Base-by-base conservation (phyloP, 2,888 invertebrate genomes). In the Sinodicranocentrus sp. region DNA sequence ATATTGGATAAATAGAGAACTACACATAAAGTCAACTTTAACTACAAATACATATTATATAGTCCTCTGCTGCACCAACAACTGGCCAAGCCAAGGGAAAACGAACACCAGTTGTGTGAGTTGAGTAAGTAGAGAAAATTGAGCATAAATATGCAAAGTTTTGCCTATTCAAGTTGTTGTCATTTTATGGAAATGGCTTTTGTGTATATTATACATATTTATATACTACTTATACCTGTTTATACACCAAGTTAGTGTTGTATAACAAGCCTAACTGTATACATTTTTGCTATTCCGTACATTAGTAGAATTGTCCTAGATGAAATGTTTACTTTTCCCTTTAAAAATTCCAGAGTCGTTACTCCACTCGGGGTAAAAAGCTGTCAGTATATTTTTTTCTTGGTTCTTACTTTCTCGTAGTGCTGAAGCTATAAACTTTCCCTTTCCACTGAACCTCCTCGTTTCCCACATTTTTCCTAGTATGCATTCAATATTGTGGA, bases 81-180 rank as follows among this genome's bases (percentile, higher is more conserved):
- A 39, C 13, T 13, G 39, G 5, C 5, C 13, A 13, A 5, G 39
- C 39, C 39, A 52, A 15, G 19, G n/a, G 17, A 8, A 52, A 52
- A 19, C n/a, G 19, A 15, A 52, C 8, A 52, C 19, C 17, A n/a
- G 52, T 8, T 15, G 19, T 52, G 52, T 15, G 8, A 48, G 63
- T n/a, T 15, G 21, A 15, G 17, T 52, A 26, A 28, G 52, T n/a
- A 70, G 25, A 15, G 17, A 54, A 70, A 54, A 23, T 19, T 65
- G 44, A 19, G 33, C 71, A 71, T 71, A 71, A 57, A 71, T 71
- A 71, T 71, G 71, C 71, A 71, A 71, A 71, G 21, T 57, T 54
- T 71, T 33, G 70, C 19, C 70, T 26, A 70, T 52, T 70, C 57
- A 57, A 57, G 54, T 71, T 71, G 71, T 57, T 71, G 71, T 71